A percentile compares a stretch with the other conserved stretches of the same genome.
phyloP scores from a whole-genome alignment of 2,797 vertebrate genomes.

The Melopsittacus undulatus region DNA sequence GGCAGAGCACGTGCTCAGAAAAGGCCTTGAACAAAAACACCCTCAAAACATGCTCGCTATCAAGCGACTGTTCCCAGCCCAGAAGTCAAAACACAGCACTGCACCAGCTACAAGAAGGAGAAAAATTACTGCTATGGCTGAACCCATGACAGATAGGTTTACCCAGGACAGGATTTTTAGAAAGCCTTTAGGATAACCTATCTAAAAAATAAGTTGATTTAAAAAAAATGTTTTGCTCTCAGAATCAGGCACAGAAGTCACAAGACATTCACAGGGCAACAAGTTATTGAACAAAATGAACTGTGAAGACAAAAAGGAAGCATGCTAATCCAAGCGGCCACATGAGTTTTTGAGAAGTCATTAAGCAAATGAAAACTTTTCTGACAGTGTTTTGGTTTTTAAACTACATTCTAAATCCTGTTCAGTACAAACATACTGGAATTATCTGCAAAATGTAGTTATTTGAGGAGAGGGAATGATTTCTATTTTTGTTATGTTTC shows the following conservation, averaged over 20 bases:
- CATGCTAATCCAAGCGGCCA: not conserved
- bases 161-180: not conserved
- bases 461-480: not conserved
- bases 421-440: not conserved
- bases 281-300: not conserved
- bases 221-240: rapidly evolving
- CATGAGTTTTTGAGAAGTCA: not conserved
- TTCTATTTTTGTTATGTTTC: not conserved
- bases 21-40: too few relatives aligned
- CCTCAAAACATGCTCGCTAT: too few relatives aligned
- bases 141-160: too few relatives aligned
- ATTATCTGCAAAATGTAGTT: not conserved
- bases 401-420: not conserved
- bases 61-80: too few relatives aligned
- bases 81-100: too few relatives aligned
- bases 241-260: not conserved
- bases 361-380: not conserved
- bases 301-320: not conserved
- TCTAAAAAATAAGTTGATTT: not conserved
- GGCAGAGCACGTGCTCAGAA: too few relatives aligned
- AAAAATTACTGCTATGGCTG: too few relatives aligned
- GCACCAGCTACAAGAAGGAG: too few relatives aligned
- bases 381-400: not conserved
- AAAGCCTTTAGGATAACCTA: not conserved
- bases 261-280: not conserved